phyloP scores from a whole-genome alignment of 37 sponge, comb jelly and placozoan genomes.

The Spongia lamella region DNA sequence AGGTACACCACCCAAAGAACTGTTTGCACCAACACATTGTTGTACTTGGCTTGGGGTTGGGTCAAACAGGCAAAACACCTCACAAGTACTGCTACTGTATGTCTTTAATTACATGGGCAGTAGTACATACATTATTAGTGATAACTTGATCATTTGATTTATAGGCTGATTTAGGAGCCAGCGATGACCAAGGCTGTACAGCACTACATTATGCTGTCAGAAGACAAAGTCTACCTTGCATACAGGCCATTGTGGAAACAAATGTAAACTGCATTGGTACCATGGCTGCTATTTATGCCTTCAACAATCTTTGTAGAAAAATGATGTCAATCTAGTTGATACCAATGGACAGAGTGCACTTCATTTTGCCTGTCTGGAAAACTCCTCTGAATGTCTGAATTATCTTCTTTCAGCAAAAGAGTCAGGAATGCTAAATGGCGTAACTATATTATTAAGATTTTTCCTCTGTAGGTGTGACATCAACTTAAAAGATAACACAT shows the following conservation, averaged over 20 bases:
- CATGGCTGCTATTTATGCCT: background rate
- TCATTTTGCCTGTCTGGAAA: conserved; percentile 54
- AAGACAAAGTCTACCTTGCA: conserved; percentile 35
- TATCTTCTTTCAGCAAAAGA: conserved; percentile 12
- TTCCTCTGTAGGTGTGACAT: conserved; percentile 35
- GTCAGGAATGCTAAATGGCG: background rate
- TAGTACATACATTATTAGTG: no score
- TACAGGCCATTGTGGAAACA: conserved; percentile 36
- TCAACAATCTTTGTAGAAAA: conserved; percentile 30
- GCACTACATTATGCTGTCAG: conserved; percentile 78
- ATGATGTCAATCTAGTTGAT: conserved; percentile 67
- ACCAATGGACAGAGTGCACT: conserved; percentile 65
- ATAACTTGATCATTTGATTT: background rate
- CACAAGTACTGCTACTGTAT: no score
- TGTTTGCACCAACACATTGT: background rate
- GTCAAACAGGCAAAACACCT: no score
- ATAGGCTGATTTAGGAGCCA: conserved; percentile 61
- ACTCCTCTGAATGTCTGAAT: conserved; percentile 14
- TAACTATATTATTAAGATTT: background rate
- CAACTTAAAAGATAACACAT: conserved; percentile 28
- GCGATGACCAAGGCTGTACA: conserved; percentile 74
- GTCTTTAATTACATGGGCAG: no score
- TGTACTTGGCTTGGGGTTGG: no score
- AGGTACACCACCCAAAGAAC: conserved; percentile 10
- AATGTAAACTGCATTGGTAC: conserved; percentile 14